Base-by-base conservation (phyloP, 1,140 invertebrate species). In the Zaprionus ornatus region DNA sequence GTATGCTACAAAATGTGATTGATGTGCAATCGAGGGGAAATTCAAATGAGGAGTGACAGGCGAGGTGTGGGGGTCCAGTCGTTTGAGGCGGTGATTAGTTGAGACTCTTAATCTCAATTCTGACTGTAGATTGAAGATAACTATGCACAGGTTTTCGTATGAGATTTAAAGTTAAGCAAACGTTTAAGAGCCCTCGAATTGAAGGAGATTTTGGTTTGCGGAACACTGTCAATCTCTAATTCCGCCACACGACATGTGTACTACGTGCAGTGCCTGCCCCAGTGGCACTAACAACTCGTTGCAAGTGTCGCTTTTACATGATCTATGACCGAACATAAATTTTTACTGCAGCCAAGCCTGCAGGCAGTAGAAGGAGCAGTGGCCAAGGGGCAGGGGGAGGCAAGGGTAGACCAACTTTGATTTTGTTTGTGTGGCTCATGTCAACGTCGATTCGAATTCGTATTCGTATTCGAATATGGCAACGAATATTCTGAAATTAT, bases 271-370 rank as follows among this genome's bases (percentile, higher is more conserved):
- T 12, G 65, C 21, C 55, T 68, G 37, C 23, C 48, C 50, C 71
- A 74, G 57, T 61, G 59, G 56, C 65, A 63, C 59, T 40, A 57
- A 61, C 70, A 74, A 67, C 71, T 72, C 54, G 48, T 25, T 70
- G 76, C 67, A 65, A 74, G 72, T 86, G 83, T 86, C 79, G 75
- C 66, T 59, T 60, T 79, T 52, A 29, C 70, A 88, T 88, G 84
- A 88, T 88, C 81, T 88, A 88, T 80, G 80, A 62, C 73, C 40
- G 60, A 73, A 62, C 84, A 87, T 87, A 87, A 87, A 87, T 87
- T 87, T 87, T 90, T 74, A 88, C 62, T 80, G 83, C 83, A 79
- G 56, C 68, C 65, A 69, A 80, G 48, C 56, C 60, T 57, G 67
- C 40, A 32, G 9, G 70, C 55, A 19, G 25, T 2, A 25, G 23